These are phyloP conservation scores for Coreius guichenoti DNA, from an alignment of 2,797 vertebrate genomes.

Conservation along the genomic window DNA sequence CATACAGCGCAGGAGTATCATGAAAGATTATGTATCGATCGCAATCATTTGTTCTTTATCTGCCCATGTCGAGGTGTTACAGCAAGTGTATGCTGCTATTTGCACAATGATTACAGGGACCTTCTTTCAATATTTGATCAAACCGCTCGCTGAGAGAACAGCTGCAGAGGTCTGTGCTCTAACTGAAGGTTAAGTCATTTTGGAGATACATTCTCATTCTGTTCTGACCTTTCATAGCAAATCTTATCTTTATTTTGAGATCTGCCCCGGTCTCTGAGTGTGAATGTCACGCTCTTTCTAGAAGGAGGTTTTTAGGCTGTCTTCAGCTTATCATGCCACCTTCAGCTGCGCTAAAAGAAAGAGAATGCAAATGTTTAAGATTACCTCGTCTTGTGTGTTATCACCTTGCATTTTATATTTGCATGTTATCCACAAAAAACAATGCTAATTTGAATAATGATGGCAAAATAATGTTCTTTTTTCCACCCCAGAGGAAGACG, in stretches of 20 bases:
- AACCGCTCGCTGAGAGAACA: slow-evolving; percentile 33
- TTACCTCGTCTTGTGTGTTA: not conserved
- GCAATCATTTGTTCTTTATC: not conserved
- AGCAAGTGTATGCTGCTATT: slow-evolving; percentile 17
- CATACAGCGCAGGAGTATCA: slow-evolving; percentile 13
- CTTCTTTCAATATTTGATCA: slow-evolving; percentile 41
- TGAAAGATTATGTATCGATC: not conserved
- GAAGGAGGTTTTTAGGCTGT: slow-evolving; percentile 31
- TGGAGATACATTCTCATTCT: slow-evolving; percentile 47
- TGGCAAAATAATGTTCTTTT: not conserved
- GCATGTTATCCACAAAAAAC: slow-evolving; percentile 6
- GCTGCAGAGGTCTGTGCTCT: slow-evolving; percentile 36
- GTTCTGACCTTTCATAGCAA: slow-evolving; percentile 46
- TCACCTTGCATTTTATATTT: slow-evolving; percentile 18
- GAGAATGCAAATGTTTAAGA: slow-evolving; percentile 23
- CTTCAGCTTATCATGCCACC: slow-evolving; percentile 24
- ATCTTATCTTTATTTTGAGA: slow-evolving; percentile 52
- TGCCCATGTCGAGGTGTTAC: slow-evolving; percentile 3
- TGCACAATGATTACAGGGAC: slow-evolving; percentile 36
- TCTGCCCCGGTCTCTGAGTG: slow-evolving; percentile 25
- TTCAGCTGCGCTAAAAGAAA: not conserved
- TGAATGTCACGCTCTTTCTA: slow-evolving; percentile 51
- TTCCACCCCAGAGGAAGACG: slow-evolving; percentile 27
- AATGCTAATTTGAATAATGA: slow-evolving; percentile 29
- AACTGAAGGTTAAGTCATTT: slow-evolving; percentile 49